These are phyloP conservation scores for Sphaerophoria taeniata DNA, from an alignment of 2,888 invertebrate genomes.

Conservation along the genomic window DNA sequence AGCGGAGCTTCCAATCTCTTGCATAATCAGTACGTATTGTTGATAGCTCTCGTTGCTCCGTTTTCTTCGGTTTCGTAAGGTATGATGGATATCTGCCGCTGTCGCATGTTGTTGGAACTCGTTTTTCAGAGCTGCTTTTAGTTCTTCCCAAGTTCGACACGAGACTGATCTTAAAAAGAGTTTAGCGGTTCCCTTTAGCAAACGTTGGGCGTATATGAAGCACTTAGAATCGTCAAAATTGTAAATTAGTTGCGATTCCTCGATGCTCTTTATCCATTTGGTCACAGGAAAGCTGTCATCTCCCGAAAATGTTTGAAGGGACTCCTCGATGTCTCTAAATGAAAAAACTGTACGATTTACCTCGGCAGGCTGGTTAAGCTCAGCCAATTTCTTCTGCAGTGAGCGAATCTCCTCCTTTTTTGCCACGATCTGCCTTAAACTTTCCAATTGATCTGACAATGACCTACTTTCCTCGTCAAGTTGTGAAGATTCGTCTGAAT, in stretches of 20 bases:
- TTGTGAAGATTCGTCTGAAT: too few relatives aligned
- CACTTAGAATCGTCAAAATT: not conserved
- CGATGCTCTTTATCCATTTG: conserved; percentile 33
- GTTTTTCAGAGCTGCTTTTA: conserved; percentile 24
- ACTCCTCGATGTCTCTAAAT: conserved; percentile 48
- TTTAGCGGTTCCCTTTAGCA: conserved; percentile 42
- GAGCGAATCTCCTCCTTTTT: too few relatives aligned
- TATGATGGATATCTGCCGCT: conserved; percentile 41
- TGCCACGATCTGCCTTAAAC: too few relatives aligned
- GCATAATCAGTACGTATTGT: conserved; percentile 44
- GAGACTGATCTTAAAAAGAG: conserved; percentile 21
- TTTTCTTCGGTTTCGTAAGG: conserved; percentile 35
- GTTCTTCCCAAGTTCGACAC: conserved; percentile 27
- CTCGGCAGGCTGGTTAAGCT: too few relatives aligned
- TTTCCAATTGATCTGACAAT: too few relatives aligned
- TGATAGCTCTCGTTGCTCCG: conserved; percentile 39
- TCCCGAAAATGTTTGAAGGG: conserved; percentile 22
- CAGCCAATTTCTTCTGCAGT: too few relatives aligned
- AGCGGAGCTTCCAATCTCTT: not conserved
- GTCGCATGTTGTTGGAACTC: conserved; percentile 47
- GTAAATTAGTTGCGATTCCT: conserved; percentile 36
- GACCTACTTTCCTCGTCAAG: too few relatives aligned
- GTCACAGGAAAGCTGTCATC: conserved; percentile 30
- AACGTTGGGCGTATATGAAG: not conserved
- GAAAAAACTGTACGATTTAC: too few relatives aligned